Evolutionary conservation across 2,797 vertebrate genomes (phyloP).

Genomic region (Gila robusta): DNA sequence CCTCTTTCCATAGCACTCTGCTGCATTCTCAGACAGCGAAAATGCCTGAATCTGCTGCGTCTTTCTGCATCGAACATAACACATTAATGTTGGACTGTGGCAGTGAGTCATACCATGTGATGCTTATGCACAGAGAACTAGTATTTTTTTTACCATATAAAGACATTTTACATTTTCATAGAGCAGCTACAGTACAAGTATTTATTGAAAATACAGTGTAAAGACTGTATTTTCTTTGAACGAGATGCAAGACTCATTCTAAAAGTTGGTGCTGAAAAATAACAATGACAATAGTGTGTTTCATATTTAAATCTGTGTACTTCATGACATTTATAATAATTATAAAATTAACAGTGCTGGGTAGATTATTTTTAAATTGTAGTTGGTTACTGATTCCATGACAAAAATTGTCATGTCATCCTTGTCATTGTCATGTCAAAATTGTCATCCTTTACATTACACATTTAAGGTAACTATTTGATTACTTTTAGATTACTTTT

Average conservation of each 20-base stretch:
- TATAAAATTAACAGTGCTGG: neutral
- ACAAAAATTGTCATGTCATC: too few species aligned
- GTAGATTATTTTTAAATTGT: neutral
- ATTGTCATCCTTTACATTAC: too few species aligned
- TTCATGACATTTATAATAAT: neutral
- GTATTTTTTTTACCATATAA: conserved; percentile 77
- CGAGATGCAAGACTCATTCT: neutral
- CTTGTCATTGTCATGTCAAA: too few species aligned
- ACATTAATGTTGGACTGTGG: conserved; percentile 58
- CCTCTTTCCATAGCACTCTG: conserved; percentile 80
- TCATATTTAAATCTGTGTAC: neutral
- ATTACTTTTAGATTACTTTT: too few species aligned
- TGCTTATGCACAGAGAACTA: conserved; percentile 61
- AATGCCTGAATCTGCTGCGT: conserved; percentile 46
- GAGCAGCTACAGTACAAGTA: neutral
- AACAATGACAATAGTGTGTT: neutral
- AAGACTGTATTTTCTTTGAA: conserved; percentile 18
- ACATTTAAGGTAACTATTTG: too few species aligned
- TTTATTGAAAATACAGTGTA: conserved; percentile 30
- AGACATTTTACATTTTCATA: conserved; percentile 68
- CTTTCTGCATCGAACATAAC: conserved; percentile 63
- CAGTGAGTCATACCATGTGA: conserved; percentile 61
- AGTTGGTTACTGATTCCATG: neutral
- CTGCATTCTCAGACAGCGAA: conserved; percentile 72
- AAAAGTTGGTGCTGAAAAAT: neutral